Evolutionary conservation across 2,888 invertebrate species (phyloP), one percentile per base, ranked within the genome.

Genomic region (Branchellion lobata): DNA sequence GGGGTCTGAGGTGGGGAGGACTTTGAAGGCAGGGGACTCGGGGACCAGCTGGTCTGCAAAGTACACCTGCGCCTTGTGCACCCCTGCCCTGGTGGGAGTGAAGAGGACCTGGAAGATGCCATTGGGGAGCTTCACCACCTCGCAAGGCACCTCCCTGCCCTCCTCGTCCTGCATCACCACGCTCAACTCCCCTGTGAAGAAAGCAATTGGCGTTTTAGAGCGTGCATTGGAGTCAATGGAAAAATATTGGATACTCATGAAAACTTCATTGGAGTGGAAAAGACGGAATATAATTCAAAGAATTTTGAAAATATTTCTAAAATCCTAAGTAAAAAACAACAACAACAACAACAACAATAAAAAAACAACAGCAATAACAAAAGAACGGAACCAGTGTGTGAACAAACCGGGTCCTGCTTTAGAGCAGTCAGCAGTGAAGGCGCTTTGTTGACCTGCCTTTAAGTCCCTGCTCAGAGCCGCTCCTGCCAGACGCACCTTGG

Each of bases 371-470:
- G 27, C 29, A 71, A 71, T 14, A 34, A 71, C n/a, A n/a, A n/a
- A n/a, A n/a, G n/a, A n/a, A n/a, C n/a, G n/a, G n/a, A n/a, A n/a
- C n/a, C n/a, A n/a, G n/a, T n/a, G n/a, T n/a, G n/a, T n/a, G n/a
- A n/a, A n/a, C 78, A 90, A 90, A 84, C 93, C 94, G 81, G 92
- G 91, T n/a, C 94, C 94, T 76, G 94, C 94, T 84, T 92, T 92
- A 72, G 92, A 92, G 81, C 93, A 92, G 86, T 95, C 94, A 68
- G 95, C 91, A 84, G 92, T 93, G 86, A 95, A 94, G 86, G 93
- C 92, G 1, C 93, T 94, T 27, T 92, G 91, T 2, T 90, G 89
- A 82, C 92, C 91, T 18, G 92, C 91, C 85, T 92, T 92, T 0
- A 93, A 92, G 0, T 92, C 92, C 81, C 91, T 91, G 85, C 93